Conservation (phyloP, 2,797 vertebrate species). For the Microctenopoma lineatum region DNA sequence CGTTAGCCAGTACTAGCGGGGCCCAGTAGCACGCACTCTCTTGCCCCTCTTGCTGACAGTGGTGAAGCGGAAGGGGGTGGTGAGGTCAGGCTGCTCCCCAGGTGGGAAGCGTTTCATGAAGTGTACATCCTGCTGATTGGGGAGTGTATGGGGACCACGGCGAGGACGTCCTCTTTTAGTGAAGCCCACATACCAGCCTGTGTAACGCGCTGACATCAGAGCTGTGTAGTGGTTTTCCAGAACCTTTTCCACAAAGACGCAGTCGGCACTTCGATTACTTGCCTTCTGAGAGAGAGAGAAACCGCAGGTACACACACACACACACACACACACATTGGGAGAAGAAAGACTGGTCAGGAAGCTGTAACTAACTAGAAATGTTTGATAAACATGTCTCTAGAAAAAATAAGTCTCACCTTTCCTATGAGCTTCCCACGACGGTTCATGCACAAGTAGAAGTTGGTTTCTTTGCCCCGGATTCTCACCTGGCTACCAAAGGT, state of each 20-base stretch:
- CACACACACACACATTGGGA: conserved; percentile 25
- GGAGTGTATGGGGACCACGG: conserved; percentile 83
- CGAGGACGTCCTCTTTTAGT: conserved; percentile 86
- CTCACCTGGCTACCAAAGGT: conserved; percentile 90
- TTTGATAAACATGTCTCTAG: conserved; percentile 18
- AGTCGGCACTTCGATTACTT: conserved; percentile 86
- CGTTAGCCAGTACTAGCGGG: conserved; percentile 75
- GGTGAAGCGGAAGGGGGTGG: conserved; percentile 86
- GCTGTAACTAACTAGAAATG: background rate
- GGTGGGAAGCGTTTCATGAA: conserved; percentile 88
- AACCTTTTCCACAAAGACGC: conserved; percentile 88
- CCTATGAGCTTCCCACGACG: conserved; percentile 86
- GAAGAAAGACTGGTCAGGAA: conserved; percentile 66
- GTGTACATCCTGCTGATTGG: conserved; percentile 88
- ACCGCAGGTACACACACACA: conserved; percentile 39
- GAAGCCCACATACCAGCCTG: conserved; percentile 88
- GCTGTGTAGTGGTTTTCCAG: conserved; percentile 91
- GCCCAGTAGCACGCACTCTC: conserved; percentile 80
- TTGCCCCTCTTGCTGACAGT: conserved; percentile 85
- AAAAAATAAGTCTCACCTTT: conserved; percentile 81
- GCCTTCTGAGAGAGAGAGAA: conserved; percentile 81
- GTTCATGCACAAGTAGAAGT: conserved; percentile 89
- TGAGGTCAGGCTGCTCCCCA: conserved; percentile 84
- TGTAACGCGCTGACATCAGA: conserved; percentile 85
- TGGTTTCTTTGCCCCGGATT: conserved; percentile 88